Evolutionary conservation across 2,113 vertebrate genomes (phyloP).

Genomic region (Sturnus vulgaris): DNA sequence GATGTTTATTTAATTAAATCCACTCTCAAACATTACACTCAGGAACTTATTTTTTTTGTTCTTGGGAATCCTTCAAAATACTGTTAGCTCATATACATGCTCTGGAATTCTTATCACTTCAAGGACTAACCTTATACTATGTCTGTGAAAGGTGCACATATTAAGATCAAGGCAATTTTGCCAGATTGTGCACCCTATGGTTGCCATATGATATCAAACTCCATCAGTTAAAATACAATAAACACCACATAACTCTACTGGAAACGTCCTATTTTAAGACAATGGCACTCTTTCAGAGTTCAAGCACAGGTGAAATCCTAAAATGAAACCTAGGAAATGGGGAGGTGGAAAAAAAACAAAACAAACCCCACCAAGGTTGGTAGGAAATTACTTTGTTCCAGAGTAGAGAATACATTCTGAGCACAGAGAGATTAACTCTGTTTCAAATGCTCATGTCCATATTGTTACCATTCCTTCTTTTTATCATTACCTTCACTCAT

Average conservation of each 20-base stretch:
- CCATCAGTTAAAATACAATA: neutral
- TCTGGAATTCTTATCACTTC: neutral
- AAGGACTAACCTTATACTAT: neutral
- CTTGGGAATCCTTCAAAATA: constrained; percentile 28
- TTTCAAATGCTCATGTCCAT: neutral
- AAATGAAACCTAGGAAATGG: neutral
- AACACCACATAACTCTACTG: neutral
- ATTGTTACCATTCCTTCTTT: neutral
- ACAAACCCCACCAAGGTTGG: neutral
- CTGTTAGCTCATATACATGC: neutral
- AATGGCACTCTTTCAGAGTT: neutral
- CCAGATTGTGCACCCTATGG: neutral
- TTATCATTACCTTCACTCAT: neutral
- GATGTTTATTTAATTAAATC: constrained; percentile 79
- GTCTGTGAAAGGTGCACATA: neutral
- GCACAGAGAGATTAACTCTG: neutral
- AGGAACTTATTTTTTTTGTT: neutral
- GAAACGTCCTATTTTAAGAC: neutral
- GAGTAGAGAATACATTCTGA: neutral
- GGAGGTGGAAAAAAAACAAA: fast-evolving
- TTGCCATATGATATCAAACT: neutral
- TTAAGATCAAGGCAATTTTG: neutral
- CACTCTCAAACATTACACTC: constrained; percentile 29
- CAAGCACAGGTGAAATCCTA: neutral
- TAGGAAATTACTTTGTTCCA: neutral